Evolutionary conservation across 2,888 invertebrate genomes (phyloP).

Genomic region (Ligdia adustata): DNA sequence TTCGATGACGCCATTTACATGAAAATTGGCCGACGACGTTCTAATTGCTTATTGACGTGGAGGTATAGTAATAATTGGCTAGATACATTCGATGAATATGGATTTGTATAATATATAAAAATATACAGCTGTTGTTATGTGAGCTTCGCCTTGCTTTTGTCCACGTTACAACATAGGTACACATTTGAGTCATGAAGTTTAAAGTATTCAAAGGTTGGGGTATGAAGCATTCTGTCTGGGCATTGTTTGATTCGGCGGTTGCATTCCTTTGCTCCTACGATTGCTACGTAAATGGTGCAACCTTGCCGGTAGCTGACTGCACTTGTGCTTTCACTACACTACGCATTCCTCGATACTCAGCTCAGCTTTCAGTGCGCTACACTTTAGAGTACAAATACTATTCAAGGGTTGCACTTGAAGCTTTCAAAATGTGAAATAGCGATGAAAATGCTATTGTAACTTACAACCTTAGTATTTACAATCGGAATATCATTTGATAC

Average conservation of each 20-base stretch:
- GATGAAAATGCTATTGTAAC: constrained; percentile 19
- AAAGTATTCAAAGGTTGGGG: constrained; percentile 41
- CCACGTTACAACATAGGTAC: constrained; percentile 30
- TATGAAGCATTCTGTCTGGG: constrained; percentile 32
- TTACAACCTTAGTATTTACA: constrained; percentile 3
- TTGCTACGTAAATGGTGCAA: constrained; percentile 49
- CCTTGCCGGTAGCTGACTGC: constrained; percentile 36
- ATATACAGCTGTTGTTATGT: constrained; percentile 10
- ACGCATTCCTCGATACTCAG: constrained; percentile 36
- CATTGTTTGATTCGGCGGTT: constrained; percentile 52
- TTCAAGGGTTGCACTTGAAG: constrained; percentile 22
- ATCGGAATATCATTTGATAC: no score
- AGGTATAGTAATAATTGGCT: constrained; percentile 26
- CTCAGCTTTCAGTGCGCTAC: constrained; percentile 39
- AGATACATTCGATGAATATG: constrained; percentile 30
- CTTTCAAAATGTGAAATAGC: constrained; percentile 18
- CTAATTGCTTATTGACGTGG: constrained; percentile 23
- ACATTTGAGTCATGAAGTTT: constrained; percentile 32
- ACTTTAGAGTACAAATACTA: no score
- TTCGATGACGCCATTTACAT: constrained; percentile 40
- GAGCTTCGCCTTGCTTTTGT: constrained; percentile 11
- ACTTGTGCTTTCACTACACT: constrained; percentile 39
- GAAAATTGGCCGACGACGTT: constrained; percentile 24
- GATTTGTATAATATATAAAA: no score
- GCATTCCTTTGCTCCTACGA: constrained; percentile 51